Evolutionary conservation across 92 coral and sea anemone genomes (phyloP).

Genomic region (Actinernus sp.): DNA sequence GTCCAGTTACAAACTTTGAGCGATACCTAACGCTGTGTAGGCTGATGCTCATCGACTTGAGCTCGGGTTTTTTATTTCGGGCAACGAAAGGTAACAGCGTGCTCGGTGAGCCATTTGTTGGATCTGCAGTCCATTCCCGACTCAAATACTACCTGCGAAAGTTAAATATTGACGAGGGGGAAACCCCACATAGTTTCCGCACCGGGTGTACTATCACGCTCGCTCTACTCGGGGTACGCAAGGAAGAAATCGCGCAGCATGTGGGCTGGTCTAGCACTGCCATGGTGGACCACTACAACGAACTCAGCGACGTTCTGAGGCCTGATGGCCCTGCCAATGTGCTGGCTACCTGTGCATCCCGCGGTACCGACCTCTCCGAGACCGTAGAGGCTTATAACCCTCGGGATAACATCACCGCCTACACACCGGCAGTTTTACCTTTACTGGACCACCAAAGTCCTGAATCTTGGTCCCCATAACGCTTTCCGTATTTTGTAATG

Average conservation of each 20-base stretch:
- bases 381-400: not conserved
- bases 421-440: too few species aligned
- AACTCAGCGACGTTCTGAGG: constrained; percentile 28
- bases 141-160: constrained; percentile 32
- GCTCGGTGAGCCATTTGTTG: constrained; percentile 22
- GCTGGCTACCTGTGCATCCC: not conserved
- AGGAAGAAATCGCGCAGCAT: constrained; percentile 22
- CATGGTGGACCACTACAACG: constrained; percentile 32
- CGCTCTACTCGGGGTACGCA: constrained; percentile 26
- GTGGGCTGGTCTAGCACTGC: constrained; percentile 29
- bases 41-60: constrained; percentile 20
- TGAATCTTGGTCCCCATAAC: too few species aligned
- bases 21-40: constrained; percentile 22
- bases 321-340: constrained; percentile 31
- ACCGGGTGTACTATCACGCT: constrained; percentile 49
- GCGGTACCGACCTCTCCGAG: not conserved
- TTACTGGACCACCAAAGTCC: too few species aligned
- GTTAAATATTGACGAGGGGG: constrained; percentile 27
- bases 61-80: constrained; percentile 31
- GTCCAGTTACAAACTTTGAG: constrained; percentile 30
- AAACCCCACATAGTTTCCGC: constrained; percentile 37
- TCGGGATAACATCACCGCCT: not conserved
- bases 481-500: too few species aligned
- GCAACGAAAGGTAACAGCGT: constrained; percentile 21
- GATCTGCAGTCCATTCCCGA: constrained; percentile 35